These are phyloP conservation scores for Neodiprion lecontei DNA, from an alignment of 1,140 invertebrate genomes.

Conservation along the genomic window DNA sequence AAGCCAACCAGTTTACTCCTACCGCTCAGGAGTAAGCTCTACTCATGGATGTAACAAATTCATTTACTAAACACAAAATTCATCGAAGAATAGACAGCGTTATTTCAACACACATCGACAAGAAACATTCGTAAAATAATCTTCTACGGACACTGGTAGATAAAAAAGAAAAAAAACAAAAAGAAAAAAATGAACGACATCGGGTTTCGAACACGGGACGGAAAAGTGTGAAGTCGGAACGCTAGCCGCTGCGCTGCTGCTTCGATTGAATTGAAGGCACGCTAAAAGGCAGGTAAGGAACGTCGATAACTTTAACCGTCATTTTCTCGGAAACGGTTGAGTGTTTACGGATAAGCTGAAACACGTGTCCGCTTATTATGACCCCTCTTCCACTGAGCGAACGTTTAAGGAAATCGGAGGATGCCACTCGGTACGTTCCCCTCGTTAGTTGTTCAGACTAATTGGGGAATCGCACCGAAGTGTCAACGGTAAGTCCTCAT, in stretches of 20 bases:
- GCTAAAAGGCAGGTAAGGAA: neutral
- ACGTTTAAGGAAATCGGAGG: neutral
- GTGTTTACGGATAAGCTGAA: neutral
- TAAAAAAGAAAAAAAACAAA: neutral
- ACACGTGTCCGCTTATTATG: neutral
- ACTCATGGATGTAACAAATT: too few species aligned
- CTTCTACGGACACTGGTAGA: neutral
- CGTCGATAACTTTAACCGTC: neutral
- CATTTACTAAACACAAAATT: too few species aligned
- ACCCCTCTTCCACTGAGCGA: neutral
- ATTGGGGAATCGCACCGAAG: too few species aligned
- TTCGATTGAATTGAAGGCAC: neutral
- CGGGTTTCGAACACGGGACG: neutral
- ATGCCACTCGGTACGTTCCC: neutral
- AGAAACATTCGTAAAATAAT: neutral
- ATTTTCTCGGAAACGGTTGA: constrained; percentile 1
- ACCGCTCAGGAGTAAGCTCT: too few species aligned
- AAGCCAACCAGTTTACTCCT: too few species aligned
- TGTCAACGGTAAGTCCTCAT: too few species aligned
- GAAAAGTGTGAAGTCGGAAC: neutral
- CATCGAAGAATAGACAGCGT: too few species aligned
- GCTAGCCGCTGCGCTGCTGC: neutral
- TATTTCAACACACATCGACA: neutral
- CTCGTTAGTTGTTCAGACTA: neutral
- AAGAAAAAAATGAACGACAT: neutral